These are phyloP conservation scores for Apis mellifera DNA, from an alignment of 1,140 invertebrate species.

Conservation along the genomic window Amel_HAv3.1 CM009931.2:8759501-8760000, in stretches of 20 bases:
- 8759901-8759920: constrained; percentile 67
- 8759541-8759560: too few species aligned
- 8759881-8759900: constrained; percentile 64
- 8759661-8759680: constrained; percentile 5
- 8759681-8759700: constrained; percentile 45
- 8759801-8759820: not conserved
- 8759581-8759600: constrained; percentile 19
- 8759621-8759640: constrained; percentile 25
- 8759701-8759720: constrained; percentile 51
- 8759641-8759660: constrained; percentile 9
- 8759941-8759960: constrained; percentile 63
- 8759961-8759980: constrained; percentile 28
- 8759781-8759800: constrained; percentile 50
- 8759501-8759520: too few species aligned
- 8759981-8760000: not conserved
- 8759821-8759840: constrained; percentile 6
- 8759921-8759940: constrained; percentile 56
- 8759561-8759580: constrained; percentile 31
- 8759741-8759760: constrained; percentile 64
- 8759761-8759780: constrained; percentile 65
- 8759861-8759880: constrained; percentile 67
- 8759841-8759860: constrained; percentile 16
- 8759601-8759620: constrained; percentile 44
- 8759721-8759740: constrained; percentile 50
- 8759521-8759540: too few species aligned